These are phyloP conservation scores for Aelia acuminata DNA, from an alignment of 2,888 invertebrate species.

Conservation along the genomic window DNA sequence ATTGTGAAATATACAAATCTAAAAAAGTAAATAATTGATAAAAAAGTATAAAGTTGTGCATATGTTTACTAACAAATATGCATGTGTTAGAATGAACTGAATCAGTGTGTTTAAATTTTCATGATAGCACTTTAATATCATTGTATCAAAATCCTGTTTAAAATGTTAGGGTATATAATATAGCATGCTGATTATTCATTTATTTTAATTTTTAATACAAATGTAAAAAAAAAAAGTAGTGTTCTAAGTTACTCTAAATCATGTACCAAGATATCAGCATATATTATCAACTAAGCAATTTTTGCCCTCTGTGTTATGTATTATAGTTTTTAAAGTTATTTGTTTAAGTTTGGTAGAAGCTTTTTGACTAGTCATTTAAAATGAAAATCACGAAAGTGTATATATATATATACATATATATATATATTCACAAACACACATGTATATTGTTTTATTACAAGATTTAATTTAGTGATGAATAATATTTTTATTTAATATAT, in stretches of 20 bases:
- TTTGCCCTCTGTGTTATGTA: background rate
- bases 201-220: background rate
- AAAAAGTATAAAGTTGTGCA: background rate
- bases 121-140: background rate
- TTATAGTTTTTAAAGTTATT: background rate
- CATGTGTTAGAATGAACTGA: background rate
- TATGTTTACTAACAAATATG: background rate
- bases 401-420: background rate
- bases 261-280: background rate
- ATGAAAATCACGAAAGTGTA: background rate
- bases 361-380: slow-evolving; percentile 40
- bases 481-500: slow-evolving; percentile 1
- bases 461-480: slow-evolving; percentile 18
- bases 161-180: background rate
- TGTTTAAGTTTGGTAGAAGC: background rate
- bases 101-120: background rate
- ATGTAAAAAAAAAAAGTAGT: background rate
- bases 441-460: slow-evolving; percentile 12
- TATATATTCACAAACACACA: background rate
- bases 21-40: background rate
- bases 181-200: background rate
- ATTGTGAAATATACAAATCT: too few relatives aligned
- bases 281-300: background rate
- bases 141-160: background rate
- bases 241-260: background rate